phyloP scores from a whole-genome alignment of 1,140 invertebrate genomes.

The Drosophila varians region DNA sequence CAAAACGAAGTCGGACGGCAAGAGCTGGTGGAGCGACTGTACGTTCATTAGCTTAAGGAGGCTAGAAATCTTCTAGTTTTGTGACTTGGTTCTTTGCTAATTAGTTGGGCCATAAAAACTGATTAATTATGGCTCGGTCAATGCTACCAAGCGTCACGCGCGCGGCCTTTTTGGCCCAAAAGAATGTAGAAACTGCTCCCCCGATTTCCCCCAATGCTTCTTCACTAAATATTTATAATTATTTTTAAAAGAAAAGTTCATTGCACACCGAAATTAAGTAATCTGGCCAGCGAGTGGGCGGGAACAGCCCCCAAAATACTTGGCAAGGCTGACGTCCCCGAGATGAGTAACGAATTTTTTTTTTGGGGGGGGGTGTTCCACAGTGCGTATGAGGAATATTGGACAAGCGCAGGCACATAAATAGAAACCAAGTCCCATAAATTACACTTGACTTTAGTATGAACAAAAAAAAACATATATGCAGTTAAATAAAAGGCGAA shows the following conservation, averaged over 20 bases:
- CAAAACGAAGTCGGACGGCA: conserved; percentile 53
- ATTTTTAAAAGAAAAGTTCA: conserved; percentile 53
- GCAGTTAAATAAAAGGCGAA: conserved; percentile 14
- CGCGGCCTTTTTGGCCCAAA: too few species aligned
- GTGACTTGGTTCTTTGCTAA: conserved; percentile 43
- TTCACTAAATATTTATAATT: neutral
- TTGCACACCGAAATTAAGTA: conserved; percentile 69
- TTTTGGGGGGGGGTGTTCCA: conserved; percentile 7
- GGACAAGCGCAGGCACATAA: conserved; percentile 14
- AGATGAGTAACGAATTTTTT: conserved; percentile 63
- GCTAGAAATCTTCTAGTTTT: conserved; percentile 15
- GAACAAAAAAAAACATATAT: neutral
- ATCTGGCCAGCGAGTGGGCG: conserved; percentile 48
- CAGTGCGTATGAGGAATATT: conserved; percentile 46
- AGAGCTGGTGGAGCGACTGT: conserved; percentile 75
- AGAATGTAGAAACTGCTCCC: neutral
- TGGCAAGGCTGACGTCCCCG: conserved; percentile 35
- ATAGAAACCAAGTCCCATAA: conserved; percentile 16
- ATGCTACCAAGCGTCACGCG: conserved; percentile 63
- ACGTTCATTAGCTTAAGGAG: conserved; percentile 56
- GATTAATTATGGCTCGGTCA: conserved; percentile 73
- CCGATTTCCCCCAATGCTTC: conserved; percentile 14
- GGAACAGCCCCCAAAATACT: conserved; percentile 9
- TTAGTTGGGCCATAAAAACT: conserved; percentile 67
- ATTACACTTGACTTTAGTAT: conserved; percentile 2